Evolutionary conservation across 1,140 invertebrate genomes (phyloP).

Genomic region (Pseudomyrmex flavicornis): DNA sequence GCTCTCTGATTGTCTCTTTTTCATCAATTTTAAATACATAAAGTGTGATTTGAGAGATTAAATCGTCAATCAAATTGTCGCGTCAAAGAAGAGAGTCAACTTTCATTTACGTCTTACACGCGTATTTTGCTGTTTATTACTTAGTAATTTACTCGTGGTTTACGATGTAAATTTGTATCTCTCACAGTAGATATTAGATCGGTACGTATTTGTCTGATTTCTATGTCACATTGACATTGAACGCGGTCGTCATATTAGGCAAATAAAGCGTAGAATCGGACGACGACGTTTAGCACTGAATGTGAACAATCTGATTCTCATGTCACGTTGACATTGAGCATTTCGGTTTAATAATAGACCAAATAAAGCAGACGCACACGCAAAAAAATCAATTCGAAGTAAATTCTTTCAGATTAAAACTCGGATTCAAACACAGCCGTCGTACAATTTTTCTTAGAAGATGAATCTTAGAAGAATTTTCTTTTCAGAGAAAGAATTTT

Average conservation of each 20-base stretch:
- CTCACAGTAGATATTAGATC: background rate
- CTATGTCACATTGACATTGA: background rate
- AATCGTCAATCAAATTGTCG: background rate
- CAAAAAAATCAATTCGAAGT: no score
- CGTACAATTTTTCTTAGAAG: no score
- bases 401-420: no score
- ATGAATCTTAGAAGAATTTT: no score
- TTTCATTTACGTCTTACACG: background rate
- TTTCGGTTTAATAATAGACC: background rate
- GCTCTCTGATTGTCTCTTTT: background rate
- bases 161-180: background rate
- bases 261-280: constrained; percentile 22
- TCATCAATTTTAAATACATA: background rate
- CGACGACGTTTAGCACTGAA: background rate
- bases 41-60: background rate
- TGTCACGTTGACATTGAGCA: constrained; percentile 52
- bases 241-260: background rate
- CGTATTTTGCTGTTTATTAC: no score
- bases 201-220: background rate
- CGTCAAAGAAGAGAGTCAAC: background rate
- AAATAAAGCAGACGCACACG: constrained; percentile 6
- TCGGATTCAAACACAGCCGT: no score
- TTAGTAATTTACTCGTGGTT: background rate
- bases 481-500: no score
- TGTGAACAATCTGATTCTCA: constrained; percentile 29